Conservation (phyloP, 2,888 invertebrate species). For the Eudemis profundana region DNA sequence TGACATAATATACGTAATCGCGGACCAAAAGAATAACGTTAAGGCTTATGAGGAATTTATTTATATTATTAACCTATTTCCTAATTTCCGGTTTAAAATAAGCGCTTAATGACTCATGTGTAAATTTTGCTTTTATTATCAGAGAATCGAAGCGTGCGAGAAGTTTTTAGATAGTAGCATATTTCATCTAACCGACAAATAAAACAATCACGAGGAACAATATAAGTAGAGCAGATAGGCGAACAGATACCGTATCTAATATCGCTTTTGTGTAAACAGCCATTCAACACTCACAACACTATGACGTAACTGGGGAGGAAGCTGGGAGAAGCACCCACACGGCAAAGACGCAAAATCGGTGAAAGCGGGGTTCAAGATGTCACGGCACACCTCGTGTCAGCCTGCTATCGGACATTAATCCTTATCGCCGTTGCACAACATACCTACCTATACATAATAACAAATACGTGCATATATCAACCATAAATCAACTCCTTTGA, state of each 20-base stretch:
- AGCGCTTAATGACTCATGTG: background rate
- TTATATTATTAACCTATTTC: constrained; percentile 34
- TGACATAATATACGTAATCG: constrained; percentile 38
- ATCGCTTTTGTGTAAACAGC: constrained; percentile 33
- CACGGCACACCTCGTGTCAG: constrained; percentile 51
- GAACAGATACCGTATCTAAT: constrained; percentile 30
- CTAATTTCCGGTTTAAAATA: constrained; percentile 23
- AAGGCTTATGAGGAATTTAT: constrained; percentile 21
- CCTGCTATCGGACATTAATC: constrained; percentile 46
- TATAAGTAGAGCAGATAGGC: constrained; percentile 22
- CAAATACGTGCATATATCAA: constrained; percentile 29
- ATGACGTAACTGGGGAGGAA: constrained; percentile 55
- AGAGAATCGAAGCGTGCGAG: constrained; percentile 8
- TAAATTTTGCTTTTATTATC: constrained; percentile 11
- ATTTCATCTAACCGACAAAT: constrained; percentile 26
- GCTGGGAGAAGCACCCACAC: constrained; percentile 47
- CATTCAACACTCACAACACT: constrained; percentile 25
- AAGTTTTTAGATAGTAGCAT: constrained; percentile 6
- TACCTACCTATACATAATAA: constrained; percentile 32
- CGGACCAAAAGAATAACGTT: constrained; percentile 13
- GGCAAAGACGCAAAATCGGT: constrained; percentile 60
- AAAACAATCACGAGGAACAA: constrained; percentile 25
- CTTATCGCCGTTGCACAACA: constrained; percentile 46
- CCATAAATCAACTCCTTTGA: constrained; percentile 43
- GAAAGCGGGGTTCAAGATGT: constrained; percentile 81